These are phyloP conservation scores for Oreamnos americanus DNA, from an alignment of 2,113 vertebrate species.

Conservation along the genomic window DNA sequence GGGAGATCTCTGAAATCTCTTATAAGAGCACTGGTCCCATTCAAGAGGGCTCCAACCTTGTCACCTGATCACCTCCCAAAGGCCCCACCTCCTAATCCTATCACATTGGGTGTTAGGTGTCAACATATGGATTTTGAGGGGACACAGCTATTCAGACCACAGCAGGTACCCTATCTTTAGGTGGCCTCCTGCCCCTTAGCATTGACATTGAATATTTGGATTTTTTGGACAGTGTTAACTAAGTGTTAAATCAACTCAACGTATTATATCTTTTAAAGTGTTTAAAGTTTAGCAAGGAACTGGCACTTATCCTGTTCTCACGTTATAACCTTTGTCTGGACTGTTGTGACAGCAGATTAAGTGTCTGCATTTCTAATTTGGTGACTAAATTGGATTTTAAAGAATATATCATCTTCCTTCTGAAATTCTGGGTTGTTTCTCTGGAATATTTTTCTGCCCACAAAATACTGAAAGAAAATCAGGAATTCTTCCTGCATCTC, in stretches of 20 bases:
- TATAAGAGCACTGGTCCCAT: background rate
- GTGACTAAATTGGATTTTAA: background rate
- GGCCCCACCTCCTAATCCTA: background rate
- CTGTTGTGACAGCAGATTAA: background rate
- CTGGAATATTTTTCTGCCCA: background rate
- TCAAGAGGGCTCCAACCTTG: background rate
- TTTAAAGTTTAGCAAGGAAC: background rate
- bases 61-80: background rate
- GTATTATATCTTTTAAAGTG: background rate
- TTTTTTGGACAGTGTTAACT: conserved; percentile 18
- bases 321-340: background rate
- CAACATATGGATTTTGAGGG: background rate
- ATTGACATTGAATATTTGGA: background rate
- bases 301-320: background rate
- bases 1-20: background rate
- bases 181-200: background rate
- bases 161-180: background rate
- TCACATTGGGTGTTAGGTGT: background rate
- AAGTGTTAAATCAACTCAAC: background rate
- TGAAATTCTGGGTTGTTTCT: conserved; percentile 24
- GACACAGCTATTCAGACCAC: background rate
- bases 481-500: background rate
- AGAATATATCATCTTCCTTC: background rate
- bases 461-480: background rate
- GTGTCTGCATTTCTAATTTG: conserved; percentile 27